A percentile compares a stretch with the other conserved stretches of the same genome.
Conservation (phyloP, 2,113 vertebrate species). For the Xyliphius kryptos region DNA sequence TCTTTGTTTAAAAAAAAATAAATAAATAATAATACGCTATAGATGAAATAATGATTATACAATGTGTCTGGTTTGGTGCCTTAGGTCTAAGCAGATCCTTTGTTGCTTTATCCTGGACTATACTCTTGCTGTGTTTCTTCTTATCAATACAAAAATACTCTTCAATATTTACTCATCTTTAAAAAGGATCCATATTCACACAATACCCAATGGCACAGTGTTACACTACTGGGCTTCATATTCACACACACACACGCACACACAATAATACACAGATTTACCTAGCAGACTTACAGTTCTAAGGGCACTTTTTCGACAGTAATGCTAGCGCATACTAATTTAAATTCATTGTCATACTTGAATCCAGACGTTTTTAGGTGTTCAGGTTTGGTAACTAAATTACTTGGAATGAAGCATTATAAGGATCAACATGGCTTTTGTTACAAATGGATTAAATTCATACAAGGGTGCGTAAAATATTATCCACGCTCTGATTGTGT, state of each 20-base stretch:
- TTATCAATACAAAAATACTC: conserved; percentile 45
- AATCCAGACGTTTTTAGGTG: conserved; percentile 35
- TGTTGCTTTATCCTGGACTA: too few species aligned
- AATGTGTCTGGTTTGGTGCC: too few species aligned
- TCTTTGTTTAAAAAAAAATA: too few species aligned
- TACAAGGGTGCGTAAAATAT: too few species aligned
- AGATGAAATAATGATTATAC: too few species aligned
- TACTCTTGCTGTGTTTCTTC: too few species aligned
- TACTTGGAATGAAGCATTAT: conserved; percentile 39
- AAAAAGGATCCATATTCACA: conserved; percentile 40
- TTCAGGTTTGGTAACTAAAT: conserved; percentile 10
- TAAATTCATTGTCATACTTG: conserved; percentile 26
- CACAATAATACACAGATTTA: too few species aligned
- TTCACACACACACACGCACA: too few species aligned
- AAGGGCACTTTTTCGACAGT: conserved; percentile 62
- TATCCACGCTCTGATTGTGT: too few species aligned
- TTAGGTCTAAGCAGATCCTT: too few species aligned
- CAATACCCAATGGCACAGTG: conserved; percentile 38
- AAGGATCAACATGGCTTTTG: conserved; percentile 46
- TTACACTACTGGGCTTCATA: conserved; percentile 36
- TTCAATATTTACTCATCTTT: conserved; percentile 21
- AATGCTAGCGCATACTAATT: conserved; percentile 18
- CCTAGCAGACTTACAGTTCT: conserved; percentile 51
- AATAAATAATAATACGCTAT: too few species aligned
- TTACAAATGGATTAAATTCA: conserved; percentile 29